These are phyloP conservation scores for Pteromalus puparum DNA, from an alignment of 1,140 invertebrate species.

Conservation along the genomic window DNA sequence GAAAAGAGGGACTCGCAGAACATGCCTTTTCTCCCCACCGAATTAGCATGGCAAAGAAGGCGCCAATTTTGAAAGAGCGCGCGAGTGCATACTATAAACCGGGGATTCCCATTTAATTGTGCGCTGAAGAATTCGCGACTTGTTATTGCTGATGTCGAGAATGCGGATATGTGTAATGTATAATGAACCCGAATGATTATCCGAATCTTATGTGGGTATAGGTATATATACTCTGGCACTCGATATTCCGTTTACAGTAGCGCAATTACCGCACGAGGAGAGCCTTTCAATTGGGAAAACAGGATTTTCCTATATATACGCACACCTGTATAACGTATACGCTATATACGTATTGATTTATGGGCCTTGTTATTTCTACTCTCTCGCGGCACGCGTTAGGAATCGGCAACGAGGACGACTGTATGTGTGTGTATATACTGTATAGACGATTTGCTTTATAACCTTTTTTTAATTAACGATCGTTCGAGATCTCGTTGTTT, in stretches of 20 bases:
- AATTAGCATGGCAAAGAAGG: slow-evolving; percentile 65
- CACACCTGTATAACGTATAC: not conserved
- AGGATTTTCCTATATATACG: not conserved
- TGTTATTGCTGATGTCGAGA: not conserved
- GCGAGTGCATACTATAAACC: slow-evolving; percentile 14
- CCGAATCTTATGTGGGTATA: not conserved
- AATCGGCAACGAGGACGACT: not conserved
- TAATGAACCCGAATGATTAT: not conserved
- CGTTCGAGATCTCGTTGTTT: not conserved
- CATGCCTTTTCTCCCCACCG: slow-evolving; percentile 26
- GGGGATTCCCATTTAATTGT: slow-evolving; percentile 28
- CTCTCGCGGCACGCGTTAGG: no score
- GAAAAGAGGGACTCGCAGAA: no score
- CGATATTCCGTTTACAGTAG: slow-evolving; percentile 14
- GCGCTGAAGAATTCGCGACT: not conserved
- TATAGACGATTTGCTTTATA: not conserved
- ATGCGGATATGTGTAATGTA: not conserved
- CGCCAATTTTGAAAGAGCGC: slow-evolving; percentile 59
- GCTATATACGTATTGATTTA: not conserved
- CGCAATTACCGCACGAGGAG: not conserved
- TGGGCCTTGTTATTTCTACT: not conserved
- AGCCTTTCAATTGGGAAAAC: not conserved
- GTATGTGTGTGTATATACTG: no score
- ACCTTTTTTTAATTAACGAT: not conserved
- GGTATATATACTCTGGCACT: not conserved